Evolutionary conservation across 2,888 invertebrate species (phyloP).

Genomic region (Timema podura): DNA sequence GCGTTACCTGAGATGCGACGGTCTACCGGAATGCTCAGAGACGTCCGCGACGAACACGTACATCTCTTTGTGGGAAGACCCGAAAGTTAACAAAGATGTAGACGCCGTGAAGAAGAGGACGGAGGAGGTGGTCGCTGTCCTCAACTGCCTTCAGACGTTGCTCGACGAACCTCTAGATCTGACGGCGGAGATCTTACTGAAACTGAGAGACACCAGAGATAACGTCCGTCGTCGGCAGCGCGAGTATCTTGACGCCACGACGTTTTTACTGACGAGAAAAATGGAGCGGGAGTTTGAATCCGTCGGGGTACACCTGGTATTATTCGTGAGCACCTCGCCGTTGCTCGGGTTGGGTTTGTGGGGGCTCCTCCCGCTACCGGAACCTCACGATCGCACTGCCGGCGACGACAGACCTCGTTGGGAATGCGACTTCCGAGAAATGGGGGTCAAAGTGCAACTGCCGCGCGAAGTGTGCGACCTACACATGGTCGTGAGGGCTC

Average conservation of each 20-base stretch:
- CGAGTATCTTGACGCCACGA: neutral
- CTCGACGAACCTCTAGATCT: neutral
- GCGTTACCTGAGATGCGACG: neutral
- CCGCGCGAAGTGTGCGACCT: neutral
- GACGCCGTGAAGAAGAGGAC: neutral
- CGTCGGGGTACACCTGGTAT: neutral
- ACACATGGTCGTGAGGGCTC: neutral
- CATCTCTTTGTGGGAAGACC: neutral
- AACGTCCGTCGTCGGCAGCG: no score
- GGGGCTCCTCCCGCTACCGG: neutral
- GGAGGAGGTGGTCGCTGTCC: neutral
- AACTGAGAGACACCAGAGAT: no score
- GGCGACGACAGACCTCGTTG: neutral
- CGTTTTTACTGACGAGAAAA: neutral
- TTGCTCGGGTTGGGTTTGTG: neutral
- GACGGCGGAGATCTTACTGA: no score
- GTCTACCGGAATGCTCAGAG: neutral
- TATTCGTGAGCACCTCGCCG: neutral
- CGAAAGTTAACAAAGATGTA: neutral
- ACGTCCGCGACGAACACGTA: neutral
- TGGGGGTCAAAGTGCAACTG: neutral
- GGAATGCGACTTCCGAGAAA: neutral
- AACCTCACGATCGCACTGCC: neutral
- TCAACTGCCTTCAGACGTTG: conserved; percentile 2
- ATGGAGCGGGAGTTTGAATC: neutral